Evolutionary conservation across 2,113 vertebrate species (phyloP).

Genomic region (Hemichromis elongatus): DNA sequence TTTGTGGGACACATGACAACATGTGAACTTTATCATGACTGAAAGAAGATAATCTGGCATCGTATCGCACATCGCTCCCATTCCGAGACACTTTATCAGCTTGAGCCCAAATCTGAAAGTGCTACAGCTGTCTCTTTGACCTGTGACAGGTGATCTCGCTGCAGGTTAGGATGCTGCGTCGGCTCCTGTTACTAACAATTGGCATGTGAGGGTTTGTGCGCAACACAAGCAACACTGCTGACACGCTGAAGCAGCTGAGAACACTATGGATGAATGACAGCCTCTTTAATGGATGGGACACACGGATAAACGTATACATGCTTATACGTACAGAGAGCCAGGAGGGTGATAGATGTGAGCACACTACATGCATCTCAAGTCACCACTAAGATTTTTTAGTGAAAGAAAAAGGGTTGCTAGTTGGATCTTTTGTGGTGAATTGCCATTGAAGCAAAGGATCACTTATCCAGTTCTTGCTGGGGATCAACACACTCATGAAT

Average conservation of each 20-base stretch:
- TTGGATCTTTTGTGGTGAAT: background rate
- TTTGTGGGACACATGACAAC: background rate
- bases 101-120: slow-evolving; percentile 22
- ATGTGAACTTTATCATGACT: slow-evolving; percentile 17
- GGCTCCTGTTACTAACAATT: slow-evolving; percentile 68
- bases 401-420: background rate
- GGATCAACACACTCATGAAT: slow-evolving; percentile 45
- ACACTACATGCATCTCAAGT: background rate
- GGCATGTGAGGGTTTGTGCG: slow-evolving; percentile 42
- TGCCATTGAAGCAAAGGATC: slow-evolving; percentile 37
- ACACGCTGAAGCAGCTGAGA: slow-evolving; percentile 64
- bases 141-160: slow-evolving; percentile 35
- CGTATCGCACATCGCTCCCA: slow-evolving; percentile 9
- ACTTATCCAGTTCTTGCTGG: slow-evolving; percentile 43
- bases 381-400: background rate
- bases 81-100: slow-evolving; percentile 44
- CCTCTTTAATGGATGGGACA: slow-evolving; percentile 4
- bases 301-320: background rate
- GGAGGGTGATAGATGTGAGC: background rate
- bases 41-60: slow-evolving; percentile 36
- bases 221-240: slow-evolving; percentile 36
- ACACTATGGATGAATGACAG: slow-evolving; percentile 32
- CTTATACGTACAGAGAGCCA: background rate
- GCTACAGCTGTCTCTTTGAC: slow-evolving; percentile 59
- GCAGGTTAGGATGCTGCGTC: slow-evolving; percentile 61